These are phyloP conservation scores for Orthonychiurus folsomi DNA, from an alignment of 2,888 invertebrate genomes.

Conservation along the genomic window DNA sequence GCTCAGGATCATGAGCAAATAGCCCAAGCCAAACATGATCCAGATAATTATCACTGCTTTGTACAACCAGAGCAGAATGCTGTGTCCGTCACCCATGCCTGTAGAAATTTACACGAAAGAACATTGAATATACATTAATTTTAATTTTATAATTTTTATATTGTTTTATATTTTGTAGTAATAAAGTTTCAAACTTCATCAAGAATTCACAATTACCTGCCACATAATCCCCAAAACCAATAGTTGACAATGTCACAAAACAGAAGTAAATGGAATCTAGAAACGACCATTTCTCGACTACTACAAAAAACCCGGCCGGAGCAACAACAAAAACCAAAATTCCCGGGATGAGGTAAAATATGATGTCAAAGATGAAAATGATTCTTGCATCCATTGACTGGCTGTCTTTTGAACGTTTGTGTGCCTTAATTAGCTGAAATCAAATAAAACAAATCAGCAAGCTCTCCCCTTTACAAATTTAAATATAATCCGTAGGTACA, in stretches of 20 bases:
- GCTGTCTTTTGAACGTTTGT: slow-evolving; percentile 61
- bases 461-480: background rate
- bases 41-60: slow-evolving; percentile 73
- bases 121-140: background rate
- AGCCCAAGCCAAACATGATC: slow-evolving; percentile 86
- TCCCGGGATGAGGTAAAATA: slow-evolving; percentile 78
- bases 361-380: slow-evolving; percentile 67
- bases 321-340: slow-evolving; percentile 76
- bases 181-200: too few relatives aligned
- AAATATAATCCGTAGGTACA: slow-evolving; percentile 40
- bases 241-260: slow-evolving; percentile 76
- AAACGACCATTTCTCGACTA: slow-evolving; percentile 79
- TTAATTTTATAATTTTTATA: background rate
- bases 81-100: slow-evolving; percentile 38
- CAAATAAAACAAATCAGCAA: background rate
- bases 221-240: slow-evolving; percentile 87
- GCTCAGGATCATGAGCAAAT: slow-evolving; percentile 79
- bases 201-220: too few relatives aligned
- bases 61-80: slow-evolving; percentile 51
- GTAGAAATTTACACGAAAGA: too few relatives aligned
- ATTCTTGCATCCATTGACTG: slow-evolving; percentile 52
- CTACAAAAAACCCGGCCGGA: slow-evolving; percentile 72
- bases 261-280: slow-evolving; percentile 76
- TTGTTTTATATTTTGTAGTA: too few relatives aligned
- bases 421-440: slow-evolving; percentile 62